These are phyloP conservation scores for Canis aureus DNA, from an alignment of 2,113 vertebrate species.

Conservation along the genomic window DNA sequence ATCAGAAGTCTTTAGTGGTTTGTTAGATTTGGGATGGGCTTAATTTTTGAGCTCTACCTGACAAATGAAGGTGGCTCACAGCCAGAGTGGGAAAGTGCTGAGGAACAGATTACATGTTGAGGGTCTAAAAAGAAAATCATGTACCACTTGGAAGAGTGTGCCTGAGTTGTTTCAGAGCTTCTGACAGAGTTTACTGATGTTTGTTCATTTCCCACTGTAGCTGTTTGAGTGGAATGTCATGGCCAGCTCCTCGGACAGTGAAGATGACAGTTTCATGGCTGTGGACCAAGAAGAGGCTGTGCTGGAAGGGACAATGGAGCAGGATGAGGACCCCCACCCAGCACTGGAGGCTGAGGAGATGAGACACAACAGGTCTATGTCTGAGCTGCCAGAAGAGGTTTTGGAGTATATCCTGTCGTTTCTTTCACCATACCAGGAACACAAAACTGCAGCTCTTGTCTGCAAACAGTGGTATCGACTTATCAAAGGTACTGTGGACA, in stretches of 20 bases:
- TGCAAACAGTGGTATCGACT: slow-evolving; percentile 99
- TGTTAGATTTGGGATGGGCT: background rate
- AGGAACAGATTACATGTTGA: background rate
- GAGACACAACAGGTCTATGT: slow-evolving; percentile 90
- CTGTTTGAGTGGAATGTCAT: slow-evolving; percentile 90
- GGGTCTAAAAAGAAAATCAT: background rate
- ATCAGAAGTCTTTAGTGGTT: background rate
- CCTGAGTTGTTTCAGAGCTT: background rate
- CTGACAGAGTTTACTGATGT: background rate
- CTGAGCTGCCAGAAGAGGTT: slow-evolving; percentile 97
- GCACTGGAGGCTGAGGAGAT: slow-evolving; percentile 84
- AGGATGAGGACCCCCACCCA: slow-evolving; percentile 84
- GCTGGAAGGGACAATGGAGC: slow-evolving; percentile 88
- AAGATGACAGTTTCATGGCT: slow-evolving; percentile 95
- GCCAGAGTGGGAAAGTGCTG: background rate
- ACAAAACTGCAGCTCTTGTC: slow-evolving; percentile 98
- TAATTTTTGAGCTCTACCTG: background rate
- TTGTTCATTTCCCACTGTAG: slow-evolving; percentile 54
- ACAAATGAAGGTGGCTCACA: background rate
- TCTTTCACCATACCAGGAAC: slow-evolving; percentile 98
- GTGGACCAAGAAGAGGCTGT: slow-evolving; percentile 94
- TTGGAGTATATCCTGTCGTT: slow-evolving; percentile 98
- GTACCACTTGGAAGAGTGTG: background rate
- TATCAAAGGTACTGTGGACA: slow-evolving; percentile 94
- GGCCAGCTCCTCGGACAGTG: slow-evolving; percentile 95